Evolutionary conservation across 2,113 vertebrate species (phyloP), one percentile per base, ranked within the genome.

Genomic region (Pachypanchax playfairii): DNA sequence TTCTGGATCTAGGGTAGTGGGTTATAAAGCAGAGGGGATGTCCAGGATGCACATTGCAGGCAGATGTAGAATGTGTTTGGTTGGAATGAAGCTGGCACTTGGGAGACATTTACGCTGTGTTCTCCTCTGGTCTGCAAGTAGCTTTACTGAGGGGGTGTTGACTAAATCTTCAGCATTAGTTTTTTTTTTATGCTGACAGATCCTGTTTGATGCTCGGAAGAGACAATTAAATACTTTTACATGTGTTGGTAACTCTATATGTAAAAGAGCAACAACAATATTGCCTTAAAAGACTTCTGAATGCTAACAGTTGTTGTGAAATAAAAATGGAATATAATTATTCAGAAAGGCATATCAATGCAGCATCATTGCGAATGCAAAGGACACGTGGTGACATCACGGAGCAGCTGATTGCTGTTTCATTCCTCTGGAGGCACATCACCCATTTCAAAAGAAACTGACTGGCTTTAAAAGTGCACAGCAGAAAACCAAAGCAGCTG

Each of bases 1-100:
- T 46, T 63, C 36, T 14, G 47, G 73, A 87, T 85, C 74, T 88
- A 77, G 82, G 71, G 64, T 83, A 82, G 77, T 79, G 70, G 87
- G 81, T 71, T 82, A 87, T 63, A 58, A 52, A 35, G 67, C 41
- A 44, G 49, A 68, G 65, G 55, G 67, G 74, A 15, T 75, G 59
- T 47, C 57, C 47, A 55, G 51, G 65, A 51, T 44, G 46, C 31
- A 33, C 31, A 8, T 35, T 35, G 33, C 75, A 74, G 73, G 73
- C 80, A 44, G 42, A 77, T 58, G 67, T 64, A 48, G 39, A 63
- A 54, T 64, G 51, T 70, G 75, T 56, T 24, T 28, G 46, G 69
- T 79, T 49, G 28, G 44, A 33, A 25, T 15, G 14, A 31, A 39
- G 17, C 17, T 14, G 38, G 25, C 68, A 12, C 44, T 41, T 2